Evolutionary conservation across 2,797 vertebrate genomes (phyloP), one percentile per base, ranked within the genome.

Genomic region (Sebastiscus albofasciatus): DNA sequence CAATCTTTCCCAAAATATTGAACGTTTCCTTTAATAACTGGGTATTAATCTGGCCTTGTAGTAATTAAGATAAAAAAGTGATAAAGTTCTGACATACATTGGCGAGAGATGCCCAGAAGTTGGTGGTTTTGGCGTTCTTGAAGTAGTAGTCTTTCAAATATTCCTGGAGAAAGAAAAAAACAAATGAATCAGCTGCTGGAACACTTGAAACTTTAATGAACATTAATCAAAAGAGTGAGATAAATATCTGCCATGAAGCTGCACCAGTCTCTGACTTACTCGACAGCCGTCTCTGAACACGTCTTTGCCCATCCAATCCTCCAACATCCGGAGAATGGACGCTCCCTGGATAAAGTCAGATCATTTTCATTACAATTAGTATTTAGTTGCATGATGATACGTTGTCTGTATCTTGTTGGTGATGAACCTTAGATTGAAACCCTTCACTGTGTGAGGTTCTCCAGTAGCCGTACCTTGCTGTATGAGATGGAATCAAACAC

Each of bases 401-500:
- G 14, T 24, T 31, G 13, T 58, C 2, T 70, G 20, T 5, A 26
- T 59, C 2, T 5, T 67, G 24, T 64, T 39, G 18, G 9, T 24
- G 12, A 65, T 34, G 46, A 49, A 49, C 46, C 39, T 46, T 16
- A 42, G 39, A 49, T 8, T 49, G 46, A 49, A 52, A 46, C 5
- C 18, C 49, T 9, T 52, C 8, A 9, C 49, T n/a, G 49, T 52
- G 49, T 52, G 49, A 20, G 22, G 13, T 26, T 10, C 39, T 62
- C 10, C 1, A 12, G 16, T 6, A 5, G 22, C 56, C 39, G 6
- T 86, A 99, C 98, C 97, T 99, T 99, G 92, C 93, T 99, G 81
- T 99, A 99, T 29, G 98, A 99, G 85, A 99, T 98, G 58, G 94
- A 94, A 55, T 99, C 99, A 94, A 99, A 99, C 75, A 98, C 99